phyloP scores from a whole-genome alignment of 2,797 vertebrate genomes.

The Echeneis naucrates region DNA sequence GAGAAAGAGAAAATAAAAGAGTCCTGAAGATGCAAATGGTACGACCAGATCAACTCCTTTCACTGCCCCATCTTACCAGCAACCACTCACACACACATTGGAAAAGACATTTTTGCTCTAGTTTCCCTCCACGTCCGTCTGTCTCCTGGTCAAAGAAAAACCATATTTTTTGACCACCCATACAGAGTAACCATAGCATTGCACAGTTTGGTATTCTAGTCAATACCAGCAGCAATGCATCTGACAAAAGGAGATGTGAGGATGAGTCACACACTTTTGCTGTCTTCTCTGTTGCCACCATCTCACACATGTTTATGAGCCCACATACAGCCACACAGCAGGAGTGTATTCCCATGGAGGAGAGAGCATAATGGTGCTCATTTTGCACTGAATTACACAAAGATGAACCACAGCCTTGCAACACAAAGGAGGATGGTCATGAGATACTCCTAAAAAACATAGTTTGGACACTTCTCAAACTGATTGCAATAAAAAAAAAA shows the following conservation, averaged over 20 bases:
- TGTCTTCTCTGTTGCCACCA: slow-evolving; percentile 2
- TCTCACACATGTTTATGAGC: slow-evolving; percentile 46
- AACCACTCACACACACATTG: background rate
- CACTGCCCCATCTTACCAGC: background rate
- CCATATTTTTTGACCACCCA: slow-evolving; percentile 42
- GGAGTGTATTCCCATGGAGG: slow-evolving; percentile 36
- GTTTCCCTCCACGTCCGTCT: slow-evolving; percentile 7
- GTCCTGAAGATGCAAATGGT: slow-evolving; percentile 45
- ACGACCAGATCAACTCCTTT: slow-evolving; percentile 21
- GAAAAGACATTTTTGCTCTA: slow-evolving; percentile 5
- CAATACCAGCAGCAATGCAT: slow-evolving; percentile 25
- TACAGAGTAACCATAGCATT: slow-evolving; percentile 9
- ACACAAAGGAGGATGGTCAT: background rate
- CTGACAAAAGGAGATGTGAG: background rate
- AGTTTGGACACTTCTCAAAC: slow-evolving; percentile 9
- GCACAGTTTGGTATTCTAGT: slow-evolving; percentile 36
- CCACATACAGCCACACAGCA: slow-evolving; percentile 52
- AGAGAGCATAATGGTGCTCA: slow-evolving; percentile 28
- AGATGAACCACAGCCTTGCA: slow-evolving; percentile 14
- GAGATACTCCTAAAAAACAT: background rate
- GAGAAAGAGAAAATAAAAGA: slow-evolving; percentile 35
- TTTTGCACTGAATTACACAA: slow-evolving; percentile 38
- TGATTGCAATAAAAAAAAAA: background rate
- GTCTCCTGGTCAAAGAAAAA: slow-evolving; percentile 24
- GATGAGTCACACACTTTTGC: slow-evolving; percentile 7